Percentiles rank a stretch among this genome's conserved stretches.
Evolutionary conservation across 2,888 invertebrate genomes (phyloP).

Genomic region (Drosophila niveifrons): DNA sequence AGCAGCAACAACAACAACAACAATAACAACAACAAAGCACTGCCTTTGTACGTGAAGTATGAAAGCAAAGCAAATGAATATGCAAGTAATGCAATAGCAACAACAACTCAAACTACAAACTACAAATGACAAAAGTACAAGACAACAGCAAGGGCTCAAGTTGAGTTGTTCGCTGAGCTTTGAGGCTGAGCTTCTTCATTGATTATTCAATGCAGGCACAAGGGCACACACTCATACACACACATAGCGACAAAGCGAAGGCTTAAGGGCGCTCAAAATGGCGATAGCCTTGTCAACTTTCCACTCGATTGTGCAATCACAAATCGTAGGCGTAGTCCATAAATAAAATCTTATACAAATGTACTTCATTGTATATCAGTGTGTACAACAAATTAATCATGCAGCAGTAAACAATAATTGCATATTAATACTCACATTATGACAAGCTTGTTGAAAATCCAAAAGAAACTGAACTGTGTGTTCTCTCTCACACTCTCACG

Average conservation of each 20-base stretch:
- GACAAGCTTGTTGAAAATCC: conserved; percentile 47
- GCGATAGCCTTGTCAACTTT: conserved; percentile 62
- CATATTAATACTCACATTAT: conserved; percentile 72
- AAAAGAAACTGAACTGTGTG: conserved; percentile 35
- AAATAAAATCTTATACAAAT: conserved; percentile 47
- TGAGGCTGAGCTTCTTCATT: conserved; percentile 57
- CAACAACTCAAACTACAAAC: conserved; percentile 2
- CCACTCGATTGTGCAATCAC: conserved; percentile 69
- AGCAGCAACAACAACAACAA: conserved; percentile 18
- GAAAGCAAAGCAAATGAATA: conserved; percentile 43
- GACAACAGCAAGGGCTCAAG: conserved; percentile 36
- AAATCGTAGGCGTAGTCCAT: conserved; percentile 69
- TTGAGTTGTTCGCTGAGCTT: conserved; percentile 5
- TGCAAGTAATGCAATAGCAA: conserved; percentile 49
- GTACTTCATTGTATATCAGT: conserved; percentile 9
- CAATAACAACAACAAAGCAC: neutral
- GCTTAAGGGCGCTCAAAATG: conserved; percentile 63
- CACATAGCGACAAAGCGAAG: conserved; percentile 10
- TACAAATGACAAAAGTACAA: conserved; percentile 9
- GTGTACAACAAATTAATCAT: conserved; percentile 48
- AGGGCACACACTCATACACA: conserved; percentile 39
- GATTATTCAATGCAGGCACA: conserved; percentile 65
- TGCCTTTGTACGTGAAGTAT: conserved; percentile 28
- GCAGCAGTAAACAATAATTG: conserved; percentile 69
- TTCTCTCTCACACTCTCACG: conserved; percentile 8